Evolutionary conservation across 2,888 invertebrate species (phyloP).

Genomic region (Tetragonisca angustula): DNA sequence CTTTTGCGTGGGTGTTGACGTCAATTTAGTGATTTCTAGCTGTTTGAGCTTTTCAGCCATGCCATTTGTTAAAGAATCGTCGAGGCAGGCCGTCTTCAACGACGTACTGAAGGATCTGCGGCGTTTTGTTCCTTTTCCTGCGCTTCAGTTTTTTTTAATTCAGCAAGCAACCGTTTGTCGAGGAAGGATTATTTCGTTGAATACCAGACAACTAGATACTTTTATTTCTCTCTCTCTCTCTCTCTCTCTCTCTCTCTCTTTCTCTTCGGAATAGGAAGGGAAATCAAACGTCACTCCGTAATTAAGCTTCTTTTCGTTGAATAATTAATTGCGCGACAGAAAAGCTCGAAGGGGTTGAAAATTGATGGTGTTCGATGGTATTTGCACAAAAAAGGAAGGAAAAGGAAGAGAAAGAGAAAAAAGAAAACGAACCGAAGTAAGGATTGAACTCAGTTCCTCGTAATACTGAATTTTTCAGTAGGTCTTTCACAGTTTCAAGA

Average conservation of each 20-base stretch:
- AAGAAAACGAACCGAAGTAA: not conserved
- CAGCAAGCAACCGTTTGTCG: not conserved
- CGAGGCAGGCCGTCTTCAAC: not conserved
- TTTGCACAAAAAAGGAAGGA: not conserved
- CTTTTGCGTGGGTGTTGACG: slow-evolving; percentile 6
- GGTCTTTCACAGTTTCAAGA: not conserved
- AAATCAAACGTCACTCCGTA: not conserved
- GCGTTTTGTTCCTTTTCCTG: too few relatives aligned
- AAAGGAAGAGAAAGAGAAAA: too few relatives aligned
- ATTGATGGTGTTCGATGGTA: slow-evolving; percentile 14
- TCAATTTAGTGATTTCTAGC: slow-evolving; percentile 42
- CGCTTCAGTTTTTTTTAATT: not conserved
- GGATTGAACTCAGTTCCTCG: not conserved
- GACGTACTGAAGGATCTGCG: too few relatives aligned
- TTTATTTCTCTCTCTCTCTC: not conserved
- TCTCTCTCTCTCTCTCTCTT: too few relatives aligned
- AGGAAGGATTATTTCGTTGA: not conserved
- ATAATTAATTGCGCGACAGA: slow-evolving; percentile 2
- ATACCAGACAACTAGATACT: not conserved
- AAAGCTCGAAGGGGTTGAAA: not conserved
- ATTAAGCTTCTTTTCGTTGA: not conserved
- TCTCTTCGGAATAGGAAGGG: not conserved
- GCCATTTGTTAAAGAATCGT: slow-evolving; percentile 17
- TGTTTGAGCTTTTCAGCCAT: not conserved
- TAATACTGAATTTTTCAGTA: slow-evolving; percentile 23